Percentiles rank a stretch among this genome's conserved stretches.
Conservation (phyloP, 2,797 vertebrate species). For the Protosalanx chinensis region DNA sequence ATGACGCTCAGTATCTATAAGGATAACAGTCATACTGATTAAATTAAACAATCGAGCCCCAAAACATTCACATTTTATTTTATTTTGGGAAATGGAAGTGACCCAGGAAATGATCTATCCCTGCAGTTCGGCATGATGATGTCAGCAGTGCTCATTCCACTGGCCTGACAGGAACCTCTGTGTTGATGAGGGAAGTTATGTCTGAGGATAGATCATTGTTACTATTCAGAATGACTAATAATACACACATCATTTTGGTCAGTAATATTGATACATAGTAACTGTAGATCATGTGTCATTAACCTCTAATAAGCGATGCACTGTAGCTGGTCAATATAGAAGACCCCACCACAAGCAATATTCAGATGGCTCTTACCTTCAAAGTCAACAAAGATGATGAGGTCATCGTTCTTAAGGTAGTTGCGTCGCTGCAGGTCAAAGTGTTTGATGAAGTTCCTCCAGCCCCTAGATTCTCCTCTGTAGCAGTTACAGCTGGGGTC, state of each 20-base stretch:
- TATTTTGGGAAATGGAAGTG: background rate
- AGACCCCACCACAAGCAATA: too few relatives aligned
- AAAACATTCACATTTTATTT: background rate
- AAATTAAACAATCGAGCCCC: background rate
- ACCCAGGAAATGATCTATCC: background rate
- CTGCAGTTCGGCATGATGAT: too few relatives aligned
- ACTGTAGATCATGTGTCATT: background rate
- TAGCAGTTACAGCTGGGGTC: conserved; percentile 58
- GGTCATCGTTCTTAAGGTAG: conserved; percentile 78
- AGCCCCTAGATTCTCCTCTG: conserved; percentile 51
- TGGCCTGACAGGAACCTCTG: conserved; percentile 39
- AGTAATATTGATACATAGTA: background rate
- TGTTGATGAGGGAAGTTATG: conserved; percentile 45
- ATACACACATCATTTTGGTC: too few relatives aligned
- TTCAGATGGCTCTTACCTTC: conserved; percentile 58
- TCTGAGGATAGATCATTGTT: conserved; percentile 28
- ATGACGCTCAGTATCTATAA: too few relatives aligned
- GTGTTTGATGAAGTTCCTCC: conserved; percentile 71
- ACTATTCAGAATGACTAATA: background rate
- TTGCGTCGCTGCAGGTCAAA: conserved; percentile 59
- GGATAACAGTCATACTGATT: background rate
- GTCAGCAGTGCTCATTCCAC: background rate
- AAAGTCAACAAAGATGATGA: conserved; percentile 79
- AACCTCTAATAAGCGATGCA: background rate
- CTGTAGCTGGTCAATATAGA: too few relatives aligned